phyloP scores from a whole-genome alignment of 2,797 vertebrate genomes.

The Florisuga fusca region DNA sequence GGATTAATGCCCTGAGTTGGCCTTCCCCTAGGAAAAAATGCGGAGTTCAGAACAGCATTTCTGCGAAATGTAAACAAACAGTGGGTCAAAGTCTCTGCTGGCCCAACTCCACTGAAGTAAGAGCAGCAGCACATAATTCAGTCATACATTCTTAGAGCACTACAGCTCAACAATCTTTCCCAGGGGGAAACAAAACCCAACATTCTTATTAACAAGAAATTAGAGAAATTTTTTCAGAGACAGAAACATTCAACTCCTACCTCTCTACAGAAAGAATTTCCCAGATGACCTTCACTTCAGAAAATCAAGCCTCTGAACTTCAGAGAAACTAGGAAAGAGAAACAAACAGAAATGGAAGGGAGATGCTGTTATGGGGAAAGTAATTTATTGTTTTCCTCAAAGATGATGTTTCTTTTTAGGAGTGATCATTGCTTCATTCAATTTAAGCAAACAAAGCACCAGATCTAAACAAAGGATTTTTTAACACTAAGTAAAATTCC shows the following conservation, averaged over 20 bases:
- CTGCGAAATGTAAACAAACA: conserved; percentile 27
- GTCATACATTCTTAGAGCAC: conserved; percentile 27
- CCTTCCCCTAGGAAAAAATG: neutral
- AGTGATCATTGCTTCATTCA: neutral
- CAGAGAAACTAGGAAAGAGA: neutral
- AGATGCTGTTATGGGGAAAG: neutral
- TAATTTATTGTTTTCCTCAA: neutral
- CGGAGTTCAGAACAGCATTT: conserved; percentile 36
- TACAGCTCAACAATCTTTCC: conserved; percentile 55
- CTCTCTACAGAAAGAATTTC: neutral
- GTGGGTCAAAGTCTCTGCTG: conserved; percentile 17
- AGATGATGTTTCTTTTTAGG: neutral
- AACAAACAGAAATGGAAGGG: neutral
- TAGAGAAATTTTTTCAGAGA: conserved; percentile 1
- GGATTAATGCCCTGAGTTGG: neutral
- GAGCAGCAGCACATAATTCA: conserved; percentile 20
- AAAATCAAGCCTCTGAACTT: neutral
- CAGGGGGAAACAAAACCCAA: conserved; percentile 4
- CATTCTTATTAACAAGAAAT: conserved; percentile 54
- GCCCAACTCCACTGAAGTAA: conserved; percentile 39
- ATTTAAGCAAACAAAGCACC: neutral
- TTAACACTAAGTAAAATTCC: neutral
- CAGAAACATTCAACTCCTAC: neutral
- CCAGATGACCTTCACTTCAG: neutral
- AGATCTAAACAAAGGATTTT: neutral